Conservation (phyloP, 2,113 vertebrate genomes). For the Epinephelus cyanopodus region DNA sequence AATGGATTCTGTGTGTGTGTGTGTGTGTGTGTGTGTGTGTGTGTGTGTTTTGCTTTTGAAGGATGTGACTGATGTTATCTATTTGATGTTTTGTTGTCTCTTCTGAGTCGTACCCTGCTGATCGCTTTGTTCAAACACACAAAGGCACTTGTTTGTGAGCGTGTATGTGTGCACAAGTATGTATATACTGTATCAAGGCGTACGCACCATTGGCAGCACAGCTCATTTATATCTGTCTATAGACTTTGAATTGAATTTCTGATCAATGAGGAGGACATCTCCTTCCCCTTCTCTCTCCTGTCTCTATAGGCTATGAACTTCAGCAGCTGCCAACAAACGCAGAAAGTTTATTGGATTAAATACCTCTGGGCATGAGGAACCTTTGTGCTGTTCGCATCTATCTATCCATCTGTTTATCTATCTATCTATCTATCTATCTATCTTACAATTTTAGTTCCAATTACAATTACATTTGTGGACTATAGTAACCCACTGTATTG, state of each 20-base stretch:
- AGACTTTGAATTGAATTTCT: constrained; percentile 83
- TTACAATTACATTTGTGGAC: constrained; percentile 11
- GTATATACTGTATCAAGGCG: constrained; percentile 14
- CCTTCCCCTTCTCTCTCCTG: constrained; percentile 14
- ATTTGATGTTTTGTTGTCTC: constrained; percentile 8
- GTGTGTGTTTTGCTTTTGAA: background rate
- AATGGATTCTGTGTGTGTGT: background rate
- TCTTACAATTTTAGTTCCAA: constrained; percentile 2
- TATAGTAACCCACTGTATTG: background rate
- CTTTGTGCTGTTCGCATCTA: background rate
- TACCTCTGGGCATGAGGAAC: background rate
- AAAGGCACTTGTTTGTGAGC: background rate
- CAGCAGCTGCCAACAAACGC: constrained; percentile 33
- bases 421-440: background rate
- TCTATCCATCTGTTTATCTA: constrained; percentile 19
- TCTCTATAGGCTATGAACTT: constrained; percentile 27
- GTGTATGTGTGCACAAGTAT: background rate
- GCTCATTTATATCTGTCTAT: constrained; percentile 78
- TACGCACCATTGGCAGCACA: constrained; percentile 39
- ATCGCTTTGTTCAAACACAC: constrained; percentile 1
- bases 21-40: background rate
- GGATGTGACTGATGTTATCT: constrained; percentile 10
- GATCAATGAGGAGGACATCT: constrained; percentile 73
- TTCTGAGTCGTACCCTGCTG: background rate
- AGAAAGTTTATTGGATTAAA: constrained; percentile 36